Evolutionary conservation across 2,113 vertebrate species (phyloP).

Genomic region (Uropsilus gracilis): DNA sequence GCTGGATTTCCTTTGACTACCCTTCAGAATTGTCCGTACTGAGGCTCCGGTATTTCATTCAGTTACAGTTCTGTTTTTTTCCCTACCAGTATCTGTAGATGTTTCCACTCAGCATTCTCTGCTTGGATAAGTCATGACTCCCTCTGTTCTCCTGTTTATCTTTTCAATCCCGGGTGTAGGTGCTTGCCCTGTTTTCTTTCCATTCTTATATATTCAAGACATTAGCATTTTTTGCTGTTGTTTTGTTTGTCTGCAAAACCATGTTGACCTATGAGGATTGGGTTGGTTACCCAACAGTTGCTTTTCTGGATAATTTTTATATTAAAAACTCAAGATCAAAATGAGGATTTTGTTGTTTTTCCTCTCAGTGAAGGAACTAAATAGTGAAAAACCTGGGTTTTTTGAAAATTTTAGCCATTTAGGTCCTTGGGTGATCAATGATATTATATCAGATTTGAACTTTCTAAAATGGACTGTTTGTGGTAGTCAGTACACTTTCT

Average conservation of each 20-base stretch:
- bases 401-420: neutral
- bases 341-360: neutral
- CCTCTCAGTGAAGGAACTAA: neutral
- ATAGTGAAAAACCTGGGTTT: neutral
- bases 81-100: fast-evolving
- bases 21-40: neutral
- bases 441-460: neutral
- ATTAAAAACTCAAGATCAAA: neutral
- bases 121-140: neutral
- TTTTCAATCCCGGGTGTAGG: neutral
- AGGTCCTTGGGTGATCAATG: neutral
- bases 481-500: neutral
- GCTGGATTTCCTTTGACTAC: neutral
- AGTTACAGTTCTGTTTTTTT: neutral
- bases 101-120: neutral
- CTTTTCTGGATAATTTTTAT: neutral
- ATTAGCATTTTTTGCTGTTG: no score
- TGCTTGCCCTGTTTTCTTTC: neutral
- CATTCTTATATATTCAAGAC: neutral
- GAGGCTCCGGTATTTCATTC: neutral
- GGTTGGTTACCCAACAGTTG: no score
- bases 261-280: no score
- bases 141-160: neutral
- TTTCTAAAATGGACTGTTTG: neutral
- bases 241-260: no score